phyloP scores from a whole-genome alignment of 2,888 invertebrate species.

The Cylloceria caligata region DNA sequence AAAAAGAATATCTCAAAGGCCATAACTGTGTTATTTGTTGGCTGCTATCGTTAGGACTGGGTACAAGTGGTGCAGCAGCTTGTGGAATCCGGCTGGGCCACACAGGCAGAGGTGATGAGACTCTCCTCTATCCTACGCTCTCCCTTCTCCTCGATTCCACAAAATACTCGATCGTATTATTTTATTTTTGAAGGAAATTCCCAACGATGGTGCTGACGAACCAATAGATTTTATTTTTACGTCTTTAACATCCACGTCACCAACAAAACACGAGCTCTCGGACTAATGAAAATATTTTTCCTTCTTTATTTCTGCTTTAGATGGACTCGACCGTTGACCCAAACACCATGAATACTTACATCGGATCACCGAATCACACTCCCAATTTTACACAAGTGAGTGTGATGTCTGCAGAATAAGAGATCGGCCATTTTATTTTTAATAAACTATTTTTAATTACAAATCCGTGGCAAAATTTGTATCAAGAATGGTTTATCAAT shows the following conservation, averaged over 20 bases:
- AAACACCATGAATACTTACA: constrained; percentile 82
- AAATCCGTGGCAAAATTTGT: too few species aligned
- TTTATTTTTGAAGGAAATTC: constrained; percentile 27
- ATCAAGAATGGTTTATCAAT: too few species aligned
- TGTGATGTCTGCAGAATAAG: constrained; percentile 5
- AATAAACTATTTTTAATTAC: background rate
- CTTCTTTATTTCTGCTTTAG: constrained; percentile 78
- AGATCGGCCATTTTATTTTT: background rate
- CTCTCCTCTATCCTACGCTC: constrained; percentile 66
- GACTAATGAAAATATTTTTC: constrained; percentile 9
- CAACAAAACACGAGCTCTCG: constrained; percentile 10
- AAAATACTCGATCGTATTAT: constrained; percentile 31
- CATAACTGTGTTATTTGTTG: constrained; percentile 81
- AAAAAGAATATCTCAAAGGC: constrained; percentile 43
- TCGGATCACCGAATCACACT: constrained; percentile 84
- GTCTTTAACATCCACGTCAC: constrained; percentile 27
- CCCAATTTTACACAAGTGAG: constrained; percentile 83
- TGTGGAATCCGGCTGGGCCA: constrained; percentile 93
- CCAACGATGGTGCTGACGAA: constrained; percentile 51
- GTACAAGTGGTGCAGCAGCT: constrained; percentile 94
- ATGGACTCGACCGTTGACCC: constrained; percentile 85
- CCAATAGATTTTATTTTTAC: constrained; percentile 30
- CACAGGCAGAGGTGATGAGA: constrained; percentile 90
- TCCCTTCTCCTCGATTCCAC: constrained; percentile 60
- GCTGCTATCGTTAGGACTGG: constrained; percentile 89